These are phyloP conservation scores for Tauraco hartlaubi DNA, from an alignment of 2,797 vertebrate genomes.

Conservation along the genomic window DNA sequence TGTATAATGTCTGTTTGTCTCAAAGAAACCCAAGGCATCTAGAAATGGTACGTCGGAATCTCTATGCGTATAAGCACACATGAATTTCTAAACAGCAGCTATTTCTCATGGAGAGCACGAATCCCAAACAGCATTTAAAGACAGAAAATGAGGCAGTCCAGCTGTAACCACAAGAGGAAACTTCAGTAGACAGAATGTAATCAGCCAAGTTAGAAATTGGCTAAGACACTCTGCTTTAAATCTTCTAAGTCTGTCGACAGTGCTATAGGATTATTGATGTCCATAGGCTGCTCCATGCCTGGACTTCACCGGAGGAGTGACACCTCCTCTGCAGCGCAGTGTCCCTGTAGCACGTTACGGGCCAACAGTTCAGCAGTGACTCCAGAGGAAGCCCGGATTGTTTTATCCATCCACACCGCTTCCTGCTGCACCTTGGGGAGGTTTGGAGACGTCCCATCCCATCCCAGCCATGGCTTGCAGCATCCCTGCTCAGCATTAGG, in stretches of 20 bases:
- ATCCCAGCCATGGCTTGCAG: not conserved
- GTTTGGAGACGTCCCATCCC: not conserved
- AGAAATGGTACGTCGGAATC: not conserved
- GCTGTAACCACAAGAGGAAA: not conserved
- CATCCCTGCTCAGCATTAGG: too few relatives aligned
- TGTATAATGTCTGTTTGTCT: not conserved
- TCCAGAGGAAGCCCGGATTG: not conserved
- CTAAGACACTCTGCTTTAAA: not conserved
- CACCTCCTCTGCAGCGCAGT: not conserved
- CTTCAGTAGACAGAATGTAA: not conserved
- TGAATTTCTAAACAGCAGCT: not conserved
- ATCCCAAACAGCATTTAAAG: not conserved
- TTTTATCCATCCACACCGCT: not conserved
- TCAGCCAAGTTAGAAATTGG: not conserved
- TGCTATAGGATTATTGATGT: not conserved
- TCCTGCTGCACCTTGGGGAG: not conserved
- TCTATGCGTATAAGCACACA: rapidly evolving
- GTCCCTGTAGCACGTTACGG: rapidly evolving
- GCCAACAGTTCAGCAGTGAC: not conserved
- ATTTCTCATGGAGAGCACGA: not conserved
- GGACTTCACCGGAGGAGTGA: not conserved
- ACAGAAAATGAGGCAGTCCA: not conserved
- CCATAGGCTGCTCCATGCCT: not conserved
- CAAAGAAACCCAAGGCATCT: not conserved
- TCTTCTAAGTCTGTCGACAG: not conserved